Evolutionary conservation across 2,113 vertebrate species (phyloP).

Genomic region (Tapirus terrestris): DNA sequence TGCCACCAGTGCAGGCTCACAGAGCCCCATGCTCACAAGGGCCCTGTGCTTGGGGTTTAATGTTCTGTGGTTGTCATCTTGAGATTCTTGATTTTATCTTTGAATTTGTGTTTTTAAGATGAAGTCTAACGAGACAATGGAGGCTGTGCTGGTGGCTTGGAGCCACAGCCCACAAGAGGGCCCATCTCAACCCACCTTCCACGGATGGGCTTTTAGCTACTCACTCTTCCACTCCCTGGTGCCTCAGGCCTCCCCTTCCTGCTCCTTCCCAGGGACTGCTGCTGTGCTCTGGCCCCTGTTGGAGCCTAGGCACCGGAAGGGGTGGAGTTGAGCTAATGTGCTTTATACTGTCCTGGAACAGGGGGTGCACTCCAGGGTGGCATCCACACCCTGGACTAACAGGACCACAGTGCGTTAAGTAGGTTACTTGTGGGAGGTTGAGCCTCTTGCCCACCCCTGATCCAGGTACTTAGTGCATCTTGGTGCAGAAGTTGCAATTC

Average conservation of each 20-base stretch:
- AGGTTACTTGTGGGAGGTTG: not conserved
- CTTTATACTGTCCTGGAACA: not conserved
- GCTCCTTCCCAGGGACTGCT: not conserved
- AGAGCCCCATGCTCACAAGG: too few species aligned
- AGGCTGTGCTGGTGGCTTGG: not conserved
- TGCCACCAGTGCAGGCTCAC: fast-evolving
- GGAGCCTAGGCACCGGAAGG: not conserved
- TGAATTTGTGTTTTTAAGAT: not conserved
- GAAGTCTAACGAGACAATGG: not conserved
- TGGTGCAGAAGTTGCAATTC: not conserved
- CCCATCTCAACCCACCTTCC: not conserved
- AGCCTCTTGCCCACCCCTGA: not conserved
- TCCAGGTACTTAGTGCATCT: not conserved
- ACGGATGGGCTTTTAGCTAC: not conserved
- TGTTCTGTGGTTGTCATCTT: not conserved
- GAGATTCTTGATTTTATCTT: not conserved
- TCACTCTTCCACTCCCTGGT: not conserved
- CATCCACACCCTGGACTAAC: not conserved
- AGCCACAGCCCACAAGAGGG: not conserved
- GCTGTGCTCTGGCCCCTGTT: too few species aligned
- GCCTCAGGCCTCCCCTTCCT: not conserved
- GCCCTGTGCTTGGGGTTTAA: not conserved
- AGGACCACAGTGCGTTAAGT: not conserved
- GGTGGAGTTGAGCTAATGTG: not conserved
- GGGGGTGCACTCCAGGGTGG: not conserved